Evolutionary conservation across 2,113 vertebrate species (phyloP), one percentile per base, ranked within the genome.

Genomic region (Eurystomus gularis): DNA sequence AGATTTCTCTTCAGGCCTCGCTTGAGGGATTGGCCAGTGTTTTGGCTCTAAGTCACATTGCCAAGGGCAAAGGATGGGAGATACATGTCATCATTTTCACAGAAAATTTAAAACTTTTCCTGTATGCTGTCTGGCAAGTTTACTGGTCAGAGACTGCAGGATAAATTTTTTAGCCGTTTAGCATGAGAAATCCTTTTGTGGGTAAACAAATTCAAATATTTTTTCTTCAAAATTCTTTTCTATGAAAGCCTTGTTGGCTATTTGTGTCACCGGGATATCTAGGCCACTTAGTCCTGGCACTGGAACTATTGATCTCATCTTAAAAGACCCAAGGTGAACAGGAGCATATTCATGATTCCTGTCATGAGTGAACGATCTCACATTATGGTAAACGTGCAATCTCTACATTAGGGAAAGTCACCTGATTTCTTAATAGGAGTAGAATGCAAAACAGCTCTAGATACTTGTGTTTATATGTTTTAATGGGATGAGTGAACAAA

Each of bases 201-300:
- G 8, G 5, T 62, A 65, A 80, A 66, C 0, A 0, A 62, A 58
- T 51, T 46, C 1, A 55, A 88, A 55, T 3, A 13, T 23, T 57
- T 33, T 29, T 73, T 24, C 25, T 31, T 54, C 7, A 7, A 57
- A 0, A 2, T 28, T 37, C 58, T 73, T 72, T 39, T 9, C 26
- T 10, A 0, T 0, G 0, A 48, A 54, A 51, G 24, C 19, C 8
- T 49, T 52, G 5, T 48, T 83, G 62, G 19, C 37, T 51, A 1
- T 68, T 69, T 3, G 3, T 55, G 17, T 58, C 26, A 18, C 17
- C 35, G 26, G 7, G 9, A 6, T 82, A 26, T 35, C 17, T 39
- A 23, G 33, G 60, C 17, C 31, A 9, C 15, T 78, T 33, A 78
- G 12, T 76, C 54, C n/a, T 80, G 19, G 49, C 24, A 11, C 4